phyloP scores from a whole-genome alignment of 2,113 vertebrate species.

The Peromyscus polionotus region DNA sequence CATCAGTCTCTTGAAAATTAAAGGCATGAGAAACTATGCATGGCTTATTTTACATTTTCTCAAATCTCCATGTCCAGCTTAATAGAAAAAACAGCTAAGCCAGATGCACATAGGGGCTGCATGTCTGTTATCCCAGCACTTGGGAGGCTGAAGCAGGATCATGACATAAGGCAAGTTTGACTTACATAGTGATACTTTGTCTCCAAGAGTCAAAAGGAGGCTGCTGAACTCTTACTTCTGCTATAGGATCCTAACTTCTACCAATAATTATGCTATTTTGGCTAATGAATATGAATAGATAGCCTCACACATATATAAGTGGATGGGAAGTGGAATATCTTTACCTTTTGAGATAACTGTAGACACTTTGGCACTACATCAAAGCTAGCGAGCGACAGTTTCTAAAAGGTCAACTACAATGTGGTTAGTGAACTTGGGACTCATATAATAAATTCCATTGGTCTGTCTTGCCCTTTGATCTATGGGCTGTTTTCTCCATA shows the following conservation, averaged over 20 bases:
- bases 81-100: constrained; percentile 11
- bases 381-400: constrained; percentile 2
- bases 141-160: not conserved
- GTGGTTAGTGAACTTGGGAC: constrained; percentile 33
- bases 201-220: not conserved
- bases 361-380: not conserved
- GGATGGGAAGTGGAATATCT: not conserved
- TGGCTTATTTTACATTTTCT: not conserved
- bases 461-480: not conserved
- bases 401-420: not conserved
- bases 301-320: not conserved
- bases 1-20: not conserved
- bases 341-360: constrained; percentile 34
- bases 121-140: not conserved
- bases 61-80: constrained; percentile 5
- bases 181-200: not conserved
- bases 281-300: not conserved
- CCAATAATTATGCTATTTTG: not conserved
- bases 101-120: not conserved
- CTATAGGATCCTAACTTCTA: not conserved
- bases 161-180: not conserved
- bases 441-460: constrained; percentile 40
- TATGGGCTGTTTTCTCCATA: constrained; percentile 1
- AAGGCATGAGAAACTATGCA: not conserved
- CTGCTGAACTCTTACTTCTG: not conserved